Conservation (phyloP, 2,888 invertebrate genomes). For the Eupithecia tripunctaria region DNA sequence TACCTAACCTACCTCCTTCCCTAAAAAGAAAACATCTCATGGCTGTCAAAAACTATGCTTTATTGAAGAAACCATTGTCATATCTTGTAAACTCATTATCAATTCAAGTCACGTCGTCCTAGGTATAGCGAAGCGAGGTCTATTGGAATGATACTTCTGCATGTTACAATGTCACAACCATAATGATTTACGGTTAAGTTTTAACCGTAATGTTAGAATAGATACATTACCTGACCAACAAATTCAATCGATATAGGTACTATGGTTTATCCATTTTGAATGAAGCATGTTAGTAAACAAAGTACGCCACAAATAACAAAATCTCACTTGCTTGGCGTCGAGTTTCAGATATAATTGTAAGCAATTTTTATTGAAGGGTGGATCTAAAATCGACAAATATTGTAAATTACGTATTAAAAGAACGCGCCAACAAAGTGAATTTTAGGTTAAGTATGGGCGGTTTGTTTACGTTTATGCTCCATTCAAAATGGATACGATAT, state of each 20-base stretch:
- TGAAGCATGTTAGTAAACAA: too few species aligned
- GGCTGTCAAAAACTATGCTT: conserved; percentile 43
- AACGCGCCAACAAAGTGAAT: too few species aligned
- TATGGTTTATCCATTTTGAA: too few species aligned
- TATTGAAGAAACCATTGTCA: conserved; percentile 54
- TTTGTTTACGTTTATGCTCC: too few species aligned
- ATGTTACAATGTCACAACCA: conserved; percentile 65
- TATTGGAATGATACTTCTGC: conserved; percentile 66
- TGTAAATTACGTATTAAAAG: too few species aligned
- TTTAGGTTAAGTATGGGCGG: too few species aligned
- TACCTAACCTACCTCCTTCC: conserved; percentile 21
- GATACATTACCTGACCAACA: neutral
- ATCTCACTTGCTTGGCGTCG: too few species aligned
- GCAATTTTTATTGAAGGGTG: too few species aligned
- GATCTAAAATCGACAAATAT: too few species aligned
- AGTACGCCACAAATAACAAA: too few species aligned
- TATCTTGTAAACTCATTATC: conserved; percentile 58
- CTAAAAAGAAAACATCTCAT: conserved; percentile 21
- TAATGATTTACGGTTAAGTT: conserved; percentile 66
- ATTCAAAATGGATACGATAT: too few species aligned
- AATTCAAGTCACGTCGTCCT: conserved; percentile 74
- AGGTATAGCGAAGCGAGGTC: conserved; percentile 68
- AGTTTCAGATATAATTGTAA: too few species aligned
- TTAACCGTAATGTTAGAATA: conserved; percentile 32
- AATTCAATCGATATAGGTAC: neutral